A percentile compares a stretch with the other conserved stretches of the same genome.
Conservation (phyloP, 2,113 vertebrate species). For the Columbina picui region DNA sequence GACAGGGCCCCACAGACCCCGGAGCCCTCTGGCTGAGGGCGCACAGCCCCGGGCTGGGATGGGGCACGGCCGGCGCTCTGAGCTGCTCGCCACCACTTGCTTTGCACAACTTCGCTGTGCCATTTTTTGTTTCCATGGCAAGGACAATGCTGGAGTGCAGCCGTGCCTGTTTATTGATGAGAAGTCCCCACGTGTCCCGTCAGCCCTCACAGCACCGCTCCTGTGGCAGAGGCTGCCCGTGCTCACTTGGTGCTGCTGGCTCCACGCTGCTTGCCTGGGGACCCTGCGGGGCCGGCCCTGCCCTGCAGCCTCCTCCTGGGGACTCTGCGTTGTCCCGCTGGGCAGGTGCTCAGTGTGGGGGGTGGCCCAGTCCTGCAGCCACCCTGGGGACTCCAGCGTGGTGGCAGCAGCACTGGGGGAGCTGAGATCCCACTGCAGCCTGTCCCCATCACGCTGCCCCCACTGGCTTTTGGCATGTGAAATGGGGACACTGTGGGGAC, state of each 20-base stretch:
- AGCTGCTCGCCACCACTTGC: rapidly evolving
- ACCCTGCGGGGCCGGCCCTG: rapidly evolving
- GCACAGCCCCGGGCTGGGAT: rapidly evolving
- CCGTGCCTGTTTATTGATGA: neutral
- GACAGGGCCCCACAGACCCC: rapidly evolving
- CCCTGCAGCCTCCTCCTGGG: rapidly evolving
- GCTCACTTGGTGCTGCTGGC: rapidly evolving
- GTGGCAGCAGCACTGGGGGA: neutral
- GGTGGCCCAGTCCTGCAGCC: neutral
- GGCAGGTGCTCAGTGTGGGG: rapidly evolving
- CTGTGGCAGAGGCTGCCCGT: neutral
- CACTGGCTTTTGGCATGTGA: rapidly evolving
- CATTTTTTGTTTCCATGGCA: rapidly evolving
- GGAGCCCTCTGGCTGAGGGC: neutral
- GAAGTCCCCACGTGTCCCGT: too few species aligned
- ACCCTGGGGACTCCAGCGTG: rapidly evolving
- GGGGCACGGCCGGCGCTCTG: rapidly evolving
- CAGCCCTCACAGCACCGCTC: too few species aligned
- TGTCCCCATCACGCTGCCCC: rapidly evolving
- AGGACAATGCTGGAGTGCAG: neutral
- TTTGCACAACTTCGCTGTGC: rapidly evolving
- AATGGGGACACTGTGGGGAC: neutral
- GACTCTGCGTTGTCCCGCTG: neutral
- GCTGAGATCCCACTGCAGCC: neutral
- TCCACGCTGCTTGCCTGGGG: rapidly evolving